phyloP scores from a whole-genome alignment of 2,113 vertebrate species.

The Heptranchias perlo region DNA sequence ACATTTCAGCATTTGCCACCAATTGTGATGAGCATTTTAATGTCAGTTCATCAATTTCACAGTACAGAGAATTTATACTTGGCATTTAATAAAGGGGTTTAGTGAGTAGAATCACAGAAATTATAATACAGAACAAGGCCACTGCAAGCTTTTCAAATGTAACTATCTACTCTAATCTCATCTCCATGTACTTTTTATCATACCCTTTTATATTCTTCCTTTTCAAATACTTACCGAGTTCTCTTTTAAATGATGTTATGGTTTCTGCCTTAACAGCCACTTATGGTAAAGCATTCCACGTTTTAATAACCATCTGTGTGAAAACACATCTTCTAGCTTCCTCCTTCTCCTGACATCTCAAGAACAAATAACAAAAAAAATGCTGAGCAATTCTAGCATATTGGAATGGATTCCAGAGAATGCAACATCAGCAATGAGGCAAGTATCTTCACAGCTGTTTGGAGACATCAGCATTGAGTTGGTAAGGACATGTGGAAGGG shows the following conservation, averaged over 20 bases:
- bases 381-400: neutral
- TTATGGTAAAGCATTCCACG: neutral
- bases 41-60: neutral
- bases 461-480: neutral
- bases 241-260: neutral
- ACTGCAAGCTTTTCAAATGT: neutral
- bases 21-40: neutral
- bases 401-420: neutral
- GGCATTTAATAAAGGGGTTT: neutral
- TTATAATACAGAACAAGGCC: neutral
- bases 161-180: neutral
- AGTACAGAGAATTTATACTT: neutral
- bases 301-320: neutral
- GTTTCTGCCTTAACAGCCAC: neutral
- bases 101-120: neutral
- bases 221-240: neutral
- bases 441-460: neutral
- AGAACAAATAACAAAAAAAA: neutral
- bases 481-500: no score
- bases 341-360: neutral
- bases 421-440: neutral
- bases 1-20: neutral
- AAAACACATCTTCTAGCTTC: neutral
- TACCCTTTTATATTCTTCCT: neutral
- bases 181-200: neutral